Evolutionary conservation across 2,113 vertebrate genomes (phyloP), one percentile per base, ranked within the genome.

Genomic region (Scomber japonicus): DNA sequence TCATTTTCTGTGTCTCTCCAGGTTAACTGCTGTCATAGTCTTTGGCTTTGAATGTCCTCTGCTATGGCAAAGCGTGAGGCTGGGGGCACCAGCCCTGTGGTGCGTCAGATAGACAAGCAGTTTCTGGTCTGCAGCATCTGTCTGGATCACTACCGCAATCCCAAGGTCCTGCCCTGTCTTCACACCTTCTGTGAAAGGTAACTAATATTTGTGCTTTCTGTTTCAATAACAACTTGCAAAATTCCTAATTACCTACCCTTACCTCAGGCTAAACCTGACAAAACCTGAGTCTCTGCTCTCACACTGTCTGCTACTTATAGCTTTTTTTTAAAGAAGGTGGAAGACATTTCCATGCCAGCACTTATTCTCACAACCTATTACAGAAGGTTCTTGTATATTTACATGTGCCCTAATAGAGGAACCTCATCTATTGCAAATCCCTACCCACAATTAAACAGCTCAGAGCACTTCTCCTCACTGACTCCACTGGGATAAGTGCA

Each of bases 121-220:
- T 99, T 98, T 88, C 96, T 98, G 90, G 95, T 98, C 65, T 99
- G 97, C 95, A 97, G 97, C 93, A 98, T 99, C 94, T 99, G 97
- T 84, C 94, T 98, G 72, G 97, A 99, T 90, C 96, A 96, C 68
- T 99, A 98, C 89, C 90, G 94, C 90, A 97, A 95, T 91, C 97
- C 95, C 82, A 96, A 96, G 85, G 95, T 96, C 48, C 91, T 96
- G 67, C 97, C 97, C 70, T 99, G 97, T 75, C 95, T 99, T 80
- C 97, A 99, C 90, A 98, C 97, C 89, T 99, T 99, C 95, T 99
- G 97, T 31, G 96, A 99, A 92, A 96, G 96, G 97, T 98, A 94
- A 95, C 54, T 90, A 24, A 27, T 62, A 19, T 70, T 57, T 68
- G 4, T 55, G 10, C 31, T 48, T 5, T 59, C 21, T 48, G 16